Evolutionary conservation across 2,797 vertebrate genomes (phyloP).

Genomic region (Eulemur coronatus): DNA sequence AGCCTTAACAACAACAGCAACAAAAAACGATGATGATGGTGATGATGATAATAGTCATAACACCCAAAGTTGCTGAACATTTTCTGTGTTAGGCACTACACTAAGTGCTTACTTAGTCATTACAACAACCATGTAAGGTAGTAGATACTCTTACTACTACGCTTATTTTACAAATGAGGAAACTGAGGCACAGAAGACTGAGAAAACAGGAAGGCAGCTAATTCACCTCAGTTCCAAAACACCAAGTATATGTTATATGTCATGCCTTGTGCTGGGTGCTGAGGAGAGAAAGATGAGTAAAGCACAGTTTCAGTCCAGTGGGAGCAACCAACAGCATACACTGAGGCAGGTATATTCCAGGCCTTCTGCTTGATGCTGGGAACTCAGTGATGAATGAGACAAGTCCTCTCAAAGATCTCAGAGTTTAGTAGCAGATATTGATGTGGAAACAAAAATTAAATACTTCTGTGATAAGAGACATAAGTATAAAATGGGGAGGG

Average conservation of each 20-base stretch:
- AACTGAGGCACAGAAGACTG: slow-evolving; percentile 1
- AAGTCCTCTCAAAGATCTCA: not conserved
- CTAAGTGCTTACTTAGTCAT: not conserved
- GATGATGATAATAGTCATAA: not conserved
- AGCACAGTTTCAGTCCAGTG: not conserved
- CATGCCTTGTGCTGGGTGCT: not conserved
- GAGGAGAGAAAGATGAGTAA: not conserved
- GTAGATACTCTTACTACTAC: not conserved
- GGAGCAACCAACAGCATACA: not conserved
- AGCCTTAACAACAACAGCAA: not conserved
- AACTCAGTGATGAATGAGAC: slow-evolving; percentile 16
- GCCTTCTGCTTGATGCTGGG: not conserved
- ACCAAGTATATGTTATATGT: not conserved
- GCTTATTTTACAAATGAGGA: slow-evolving; percentile 24
- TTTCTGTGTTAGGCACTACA: not conserved
- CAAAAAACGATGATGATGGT: not conserved
- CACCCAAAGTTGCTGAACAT: not conserved
- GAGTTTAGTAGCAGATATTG: not conserved
- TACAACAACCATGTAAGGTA: not conserved
- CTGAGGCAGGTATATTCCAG: not conserved
- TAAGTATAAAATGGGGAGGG: not conserved
- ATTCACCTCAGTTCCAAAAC: not conserved
- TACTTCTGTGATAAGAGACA: not conserved
- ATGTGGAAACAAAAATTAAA: slow-evolving; percentile 17
- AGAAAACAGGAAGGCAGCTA: not conserved